Conservation (phyloP, 2,888 invertebrate species). For the Calameuta filiformis region DNA sequence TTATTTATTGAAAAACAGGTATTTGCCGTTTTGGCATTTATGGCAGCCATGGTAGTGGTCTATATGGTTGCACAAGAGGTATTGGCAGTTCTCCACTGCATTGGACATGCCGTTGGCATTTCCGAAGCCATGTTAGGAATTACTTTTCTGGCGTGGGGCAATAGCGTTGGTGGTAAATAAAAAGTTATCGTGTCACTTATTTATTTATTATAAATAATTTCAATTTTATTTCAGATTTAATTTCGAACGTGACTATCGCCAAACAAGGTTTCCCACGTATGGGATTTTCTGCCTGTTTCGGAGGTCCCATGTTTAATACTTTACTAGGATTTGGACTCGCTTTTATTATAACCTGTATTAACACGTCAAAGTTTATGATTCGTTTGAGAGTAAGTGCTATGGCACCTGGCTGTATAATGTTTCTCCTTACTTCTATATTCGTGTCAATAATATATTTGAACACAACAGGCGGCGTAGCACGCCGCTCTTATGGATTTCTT, state of each 20-base stretch:
- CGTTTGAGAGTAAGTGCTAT: conserved; percentile 62
- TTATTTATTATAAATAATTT: background rate
- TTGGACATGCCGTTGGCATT: conserved; percentile 71
- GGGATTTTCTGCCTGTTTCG: conserved; percentile 77
- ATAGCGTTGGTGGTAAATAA: conserved; percentile 69
- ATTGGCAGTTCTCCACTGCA: conserved; percentile 68
- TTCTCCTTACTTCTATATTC: conserved; percentile 65
- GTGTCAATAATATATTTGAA: conserved; percentile 65
- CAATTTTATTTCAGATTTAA: conserved; percentile 66
- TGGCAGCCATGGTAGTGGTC: conserved; percentile 71
- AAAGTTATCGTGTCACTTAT: background rate
- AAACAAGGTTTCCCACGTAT: conserved; percentile 73
- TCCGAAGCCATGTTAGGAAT: conserved; percentile 73
- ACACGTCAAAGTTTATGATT: too few relatives aligned
- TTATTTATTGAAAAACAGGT: conserved; percentile 36
- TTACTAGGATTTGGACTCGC: conserved; percentile 66
- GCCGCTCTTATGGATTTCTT: conserved; percentile 66
- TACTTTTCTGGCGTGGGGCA: conserved; percentile 76
- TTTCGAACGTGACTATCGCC: conserved; percentile 73
- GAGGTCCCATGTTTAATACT: conserved; percentile 74
- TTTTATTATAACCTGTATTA: conserved; percentile 50
- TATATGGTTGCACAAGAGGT: conserved; percentile 74
- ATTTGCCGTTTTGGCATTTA: conserved; percentile 71
- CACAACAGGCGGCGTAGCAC: conserved; percentile 65
- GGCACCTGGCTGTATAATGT: conserved; percentile 64